These are phyloP conservation scores for Glaucopsyche alexis DNA, from an alignment of 2,888 invertebrate genomes.

Conservation along the genomic window DNA sequence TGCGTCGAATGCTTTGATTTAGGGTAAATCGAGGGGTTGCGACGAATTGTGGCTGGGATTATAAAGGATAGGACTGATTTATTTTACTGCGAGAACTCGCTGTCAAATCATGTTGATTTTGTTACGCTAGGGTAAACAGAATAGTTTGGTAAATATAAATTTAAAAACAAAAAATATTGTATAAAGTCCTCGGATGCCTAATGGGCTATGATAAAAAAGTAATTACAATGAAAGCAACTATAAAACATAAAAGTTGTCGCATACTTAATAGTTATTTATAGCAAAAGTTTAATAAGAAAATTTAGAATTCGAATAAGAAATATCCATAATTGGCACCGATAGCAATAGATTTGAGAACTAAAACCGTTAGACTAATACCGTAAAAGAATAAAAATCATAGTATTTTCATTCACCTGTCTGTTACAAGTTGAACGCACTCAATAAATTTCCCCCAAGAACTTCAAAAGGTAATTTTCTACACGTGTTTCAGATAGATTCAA, in stretches of 20 bases:
- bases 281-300: no score
- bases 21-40: conserved; percentile 67
- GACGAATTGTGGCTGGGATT: conserved; percentile 73
- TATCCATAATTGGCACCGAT: no score
- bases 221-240: no score
- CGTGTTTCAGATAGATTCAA: conserved; percentile 64
- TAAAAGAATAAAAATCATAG: not conserved
- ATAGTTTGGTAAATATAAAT: not conserved
- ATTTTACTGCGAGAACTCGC: conserved; percentile 63
- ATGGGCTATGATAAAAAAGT: no score
- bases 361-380: no score
- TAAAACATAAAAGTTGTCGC: no score
- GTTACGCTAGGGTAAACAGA: conserved; percentile 50
- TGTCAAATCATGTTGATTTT: conserved; percentile 67
- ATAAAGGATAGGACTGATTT: conserved; percentile 65
- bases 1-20: conserved; percentile 71
- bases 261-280: no score
- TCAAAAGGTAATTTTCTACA: conserved; percentile 49
- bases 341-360: no score
- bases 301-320: no score
- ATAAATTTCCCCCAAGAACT: conserved; percentile 27
- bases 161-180: not conserved
- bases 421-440: conserved; percentile 23
- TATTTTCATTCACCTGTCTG: conserved; percentile 17
- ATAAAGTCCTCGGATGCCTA: not conserved